Evolutionary conservation across 2,113 vertebrate species (phyloP).

Genomic region (Neogale vison): DNA sequence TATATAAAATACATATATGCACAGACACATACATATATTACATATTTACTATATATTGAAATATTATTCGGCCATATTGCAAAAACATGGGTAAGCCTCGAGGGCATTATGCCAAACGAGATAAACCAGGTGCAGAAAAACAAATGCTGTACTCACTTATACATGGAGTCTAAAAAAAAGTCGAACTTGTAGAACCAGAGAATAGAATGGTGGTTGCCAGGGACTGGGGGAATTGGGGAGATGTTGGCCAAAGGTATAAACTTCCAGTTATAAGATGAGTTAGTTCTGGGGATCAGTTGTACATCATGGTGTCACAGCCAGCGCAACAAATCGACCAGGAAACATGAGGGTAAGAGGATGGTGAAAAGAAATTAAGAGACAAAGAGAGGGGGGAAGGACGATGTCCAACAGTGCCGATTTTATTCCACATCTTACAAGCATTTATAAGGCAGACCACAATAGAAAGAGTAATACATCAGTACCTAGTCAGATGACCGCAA

Average conservation of each 20-base stretch:
- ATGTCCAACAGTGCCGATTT: too few species aligned
- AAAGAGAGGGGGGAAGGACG: too few species aligned
- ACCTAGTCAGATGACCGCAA: too few species aligned
- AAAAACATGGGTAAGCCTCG: neutral
- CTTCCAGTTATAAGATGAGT: neutral
- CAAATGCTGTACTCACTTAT: neutral
- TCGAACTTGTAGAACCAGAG: neutral
- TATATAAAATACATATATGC: neutral
- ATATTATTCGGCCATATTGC: neutral
- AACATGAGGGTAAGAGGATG: too few species aligned
- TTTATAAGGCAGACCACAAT: too few species aligned
- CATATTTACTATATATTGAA: neutral
- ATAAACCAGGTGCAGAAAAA: neutral
- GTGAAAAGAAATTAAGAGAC: too few species aligned
- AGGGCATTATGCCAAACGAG: neutral
- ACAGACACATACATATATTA: neutral
- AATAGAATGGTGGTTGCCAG: neutral
- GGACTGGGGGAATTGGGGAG: neutral
- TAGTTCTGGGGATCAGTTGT: neutral
- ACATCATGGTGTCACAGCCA: neutral
- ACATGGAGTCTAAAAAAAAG: neutral
- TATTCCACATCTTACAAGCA: too few species aligned
- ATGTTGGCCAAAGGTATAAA: neutral
- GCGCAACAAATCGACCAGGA: too few species aligned
- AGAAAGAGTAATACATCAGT: too few species aligned